Evolutionary conservation across 2,888 invertebrate species (phyloP).

Genomic region (Poecilobothrus nobilitatus): DNA sequence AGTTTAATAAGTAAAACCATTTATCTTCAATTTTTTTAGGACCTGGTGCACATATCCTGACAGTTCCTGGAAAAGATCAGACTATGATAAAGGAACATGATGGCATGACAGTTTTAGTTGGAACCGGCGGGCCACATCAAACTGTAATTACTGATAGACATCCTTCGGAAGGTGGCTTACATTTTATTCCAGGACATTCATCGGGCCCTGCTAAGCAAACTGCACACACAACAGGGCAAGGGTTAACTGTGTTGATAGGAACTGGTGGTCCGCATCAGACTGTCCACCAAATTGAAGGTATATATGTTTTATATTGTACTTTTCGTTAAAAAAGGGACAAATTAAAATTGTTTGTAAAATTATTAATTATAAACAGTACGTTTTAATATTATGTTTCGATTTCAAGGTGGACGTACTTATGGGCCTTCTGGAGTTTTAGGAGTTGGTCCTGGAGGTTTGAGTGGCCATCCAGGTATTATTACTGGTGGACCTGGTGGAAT

Average conservation of each 20-base stretch:
- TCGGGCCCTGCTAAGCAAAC: constrained; percentile 22
- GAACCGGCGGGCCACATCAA: constrained; percentile 25
- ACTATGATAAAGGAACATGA: constrained; percentile 20
- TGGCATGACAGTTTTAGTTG: constrained; percentile 24
- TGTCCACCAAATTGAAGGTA: constrained; percentile 18
- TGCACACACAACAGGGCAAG: constrained; percentile 21
- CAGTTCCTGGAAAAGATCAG: constrained; percentile 20
- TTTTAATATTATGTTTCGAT: no score
- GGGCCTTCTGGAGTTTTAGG: constrained; percentile 14
- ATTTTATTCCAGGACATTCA: constrained; percentile 20
- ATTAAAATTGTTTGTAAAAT: background rate
- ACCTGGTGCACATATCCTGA: constrained; percentile 14
- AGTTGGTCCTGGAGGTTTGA: constrained; percentile 9
- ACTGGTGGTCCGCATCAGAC: constrained; percentile 25
- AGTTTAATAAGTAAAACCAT: background rate
- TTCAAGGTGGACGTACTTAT: no score
- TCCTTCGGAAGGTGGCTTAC: constrained; percentile 17
- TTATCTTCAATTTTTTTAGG: background rate
- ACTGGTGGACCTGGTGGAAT: constrained; percentile 9
- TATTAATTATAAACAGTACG: no score
- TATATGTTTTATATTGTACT: background rate
- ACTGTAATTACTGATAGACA: constrained; percentile 23
- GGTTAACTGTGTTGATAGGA: constrained; percentile 24
- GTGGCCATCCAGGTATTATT: constrained; percentile 4
- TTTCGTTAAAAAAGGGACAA: no score